Percentiles rank a stretch among this genome's conserved stretches.
phyloP scores from a whole-genome alignment of 2,888 invertebrate species.

The Andricus curvator region DNA sequence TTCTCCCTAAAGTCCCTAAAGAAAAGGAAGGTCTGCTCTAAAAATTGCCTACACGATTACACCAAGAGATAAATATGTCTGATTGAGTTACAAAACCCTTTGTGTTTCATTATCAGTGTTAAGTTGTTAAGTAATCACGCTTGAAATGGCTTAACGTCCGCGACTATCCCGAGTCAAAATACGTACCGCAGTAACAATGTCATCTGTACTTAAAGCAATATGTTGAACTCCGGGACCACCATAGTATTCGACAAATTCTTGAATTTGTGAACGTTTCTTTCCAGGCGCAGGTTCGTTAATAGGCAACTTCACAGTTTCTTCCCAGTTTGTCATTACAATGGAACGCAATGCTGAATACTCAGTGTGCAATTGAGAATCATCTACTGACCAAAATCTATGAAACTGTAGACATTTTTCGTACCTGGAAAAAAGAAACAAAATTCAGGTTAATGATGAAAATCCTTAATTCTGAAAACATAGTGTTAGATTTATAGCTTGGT shows the following conservation, averaged over 20 bases:
- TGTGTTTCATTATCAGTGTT: no score
- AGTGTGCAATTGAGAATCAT: constrained; percentile 96
- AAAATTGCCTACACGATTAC: no score
- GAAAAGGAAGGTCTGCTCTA: no score
- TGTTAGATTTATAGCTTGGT: no score
- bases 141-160: no score
- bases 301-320: constrained; percentile 98
- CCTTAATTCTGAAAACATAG: no score
- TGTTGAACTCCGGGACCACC: constrained; percentile 99
- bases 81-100: no score
- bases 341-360: constrained; percentile 98
- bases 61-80: no score
- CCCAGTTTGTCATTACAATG: constrained; percentile 97
- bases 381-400: constrained; percentile 98
- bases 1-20: no score
- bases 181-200: constrained; percentile 92
- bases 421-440: constrained; percentile 75
- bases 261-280: constrained; percentile 97
- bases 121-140: no score
- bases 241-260: constrained; percentile 99
- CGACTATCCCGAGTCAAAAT: not conserved
- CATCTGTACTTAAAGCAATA: constrained; percentile 96
- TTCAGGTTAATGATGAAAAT: no score
- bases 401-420: constrained; percentile 87
- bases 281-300: constrained; percentile 98